Evolutionary conservation across 2,113 vertebrate species (phyloP).

Genomic region (Lathamus discolor): DNA sequence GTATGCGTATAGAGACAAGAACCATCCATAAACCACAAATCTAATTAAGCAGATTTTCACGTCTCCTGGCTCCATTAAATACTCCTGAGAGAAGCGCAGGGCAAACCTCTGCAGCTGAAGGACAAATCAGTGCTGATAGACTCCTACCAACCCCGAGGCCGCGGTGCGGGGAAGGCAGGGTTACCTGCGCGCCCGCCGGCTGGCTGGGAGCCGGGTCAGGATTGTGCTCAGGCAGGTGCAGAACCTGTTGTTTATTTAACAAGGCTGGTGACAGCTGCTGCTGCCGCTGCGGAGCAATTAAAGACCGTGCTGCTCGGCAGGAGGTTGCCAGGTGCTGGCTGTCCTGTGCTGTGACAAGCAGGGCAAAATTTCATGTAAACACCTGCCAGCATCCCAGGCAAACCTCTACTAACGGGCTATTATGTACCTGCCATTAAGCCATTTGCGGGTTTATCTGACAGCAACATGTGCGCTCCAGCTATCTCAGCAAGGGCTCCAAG

Average conservation of each 20-base stretch:
- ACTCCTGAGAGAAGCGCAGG: not conserved
- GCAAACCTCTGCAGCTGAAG: not conserved
- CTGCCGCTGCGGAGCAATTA: conserved; percentile 65
- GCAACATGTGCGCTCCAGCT: not conserved
- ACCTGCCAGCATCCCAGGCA: conserved; percentile 72
- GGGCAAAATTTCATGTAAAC: conserved; percentile 67
- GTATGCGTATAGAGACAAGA: not conserved
- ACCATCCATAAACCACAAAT: not conserved
- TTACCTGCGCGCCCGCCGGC: not conserved
- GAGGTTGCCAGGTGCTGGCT: conserved; percentile 76
- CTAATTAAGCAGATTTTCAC: conserved; percentile 25
- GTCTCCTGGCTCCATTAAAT: not conserved
- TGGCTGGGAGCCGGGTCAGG: conserved; percentile 5
- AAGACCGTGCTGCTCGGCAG: conserved; percentile 52
- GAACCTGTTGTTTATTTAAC: conserved; percentile 78
- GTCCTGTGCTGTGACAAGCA: conserved; percentile 53
- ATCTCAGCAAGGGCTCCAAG: not conserved
- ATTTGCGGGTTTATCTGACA: conserved; percentile 63
- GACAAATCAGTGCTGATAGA: not conserved
- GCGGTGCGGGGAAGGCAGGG: not conserved
- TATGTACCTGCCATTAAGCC: conserved; percentile 68
- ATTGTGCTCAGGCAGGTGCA: conserved; percentile 68
- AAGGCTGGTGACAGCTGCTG: conserved; percentile 44
- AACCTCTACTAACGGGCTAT: conserved; percentile 57
- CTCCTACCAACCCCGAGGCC: not conserved